These are phyloP conservation scores for Melopsittacus undulatus DNA, from an alignment of 2,797 vertebrate genomes.

Conservation along the genomic window DNA sequence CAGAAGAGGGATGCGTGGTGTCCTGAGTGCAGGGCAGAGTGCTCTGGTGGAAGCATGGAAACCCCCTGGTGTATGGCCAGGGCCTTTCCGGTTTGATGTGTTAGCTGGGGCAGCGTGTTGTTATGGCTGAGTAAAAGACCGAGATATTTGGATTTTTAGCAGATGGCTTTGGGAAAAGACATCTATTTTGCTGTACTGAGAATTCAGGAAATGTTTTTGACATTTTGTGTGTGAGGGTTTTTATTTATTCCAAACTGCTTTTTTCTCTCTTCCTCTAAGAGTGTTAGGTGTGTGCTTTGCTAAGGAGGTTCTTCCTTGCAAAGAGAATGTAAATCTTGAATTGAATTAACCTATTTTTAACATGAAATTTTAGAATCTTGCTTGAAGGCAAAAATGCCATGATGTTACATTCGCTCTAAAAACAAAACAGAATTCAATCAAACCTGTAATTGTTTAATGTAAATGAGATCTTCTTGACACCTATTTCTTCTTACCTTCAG, in stretches of 20 bases:
- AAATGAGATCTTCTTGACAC: constrained; percentile 23
- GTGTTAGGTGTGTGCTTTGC: background rate
- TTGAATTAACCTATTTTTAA: constrained; percentile 52
- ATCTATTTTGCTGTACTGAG: background rate
- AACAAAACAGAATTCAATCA: background rate
- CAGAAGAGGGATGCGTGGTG: background rate
- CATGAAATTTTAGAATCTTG: background rate
- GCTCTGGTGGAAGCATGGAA: background rate
- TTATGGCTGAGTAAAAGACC: background rate
- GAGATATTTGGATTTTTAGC: background rate
- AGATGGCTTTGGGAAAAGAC: background rate
- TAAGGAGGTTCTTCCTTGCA: constrained; percentile 16
- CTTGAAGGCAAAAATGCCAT: background rate
- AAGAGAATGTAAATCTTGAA: constrained; percentile 25
- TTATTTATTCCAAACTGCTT: background rate
- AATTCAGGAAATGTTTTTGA: constrained; percentile 13
- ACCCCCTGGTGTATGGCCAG: rapidly evolving
- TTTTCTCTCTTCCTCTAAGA: background rate
- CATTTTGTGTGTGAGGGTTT: background rate
- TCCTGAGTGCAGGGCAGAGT: background rate
- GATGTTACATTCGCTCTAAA: background rate
- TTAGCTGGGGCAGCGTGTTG: rapidly evolving
- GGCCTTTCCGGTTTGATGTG: rapidly evolving
- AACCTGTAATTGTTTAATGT: background rate
- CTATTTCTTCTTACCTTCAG: constrained; percentile 70